A percentile compares a stretch with the other conserved stretches of the same genome.
These are phyloP conservation scores for Fragum whitleyi DNA, from an alignment of 2,888 invertebrate species.

Conservation along the genomic window DNA sequence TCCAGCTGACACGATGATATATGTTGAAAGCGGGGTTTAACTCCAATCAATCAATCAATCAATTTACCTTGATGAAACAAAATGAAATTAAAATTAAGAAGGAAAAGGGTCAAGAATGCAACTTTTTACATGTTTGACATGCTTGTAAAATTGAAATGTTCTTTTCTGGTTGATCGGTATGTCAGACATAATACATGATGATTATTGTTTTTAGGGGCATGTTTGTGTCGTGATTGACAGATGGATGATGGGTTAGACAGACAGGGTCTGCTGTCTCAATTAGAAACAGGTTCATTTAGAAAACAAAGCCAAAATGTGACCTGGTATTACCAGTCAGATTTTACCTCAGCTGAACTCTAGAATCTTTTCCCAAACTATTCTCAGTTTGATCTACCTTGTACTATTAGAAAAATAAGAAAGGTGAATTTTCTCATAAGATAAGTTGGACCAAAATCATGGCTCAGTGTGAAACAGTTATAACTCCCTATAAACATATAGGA, in stretches of 20 bases:
- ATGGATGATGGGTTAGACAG: constrained; percentile 18
- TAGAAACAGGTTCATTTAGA: constrained; percentile 12
- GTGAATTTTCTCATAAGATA: too few species aligned
- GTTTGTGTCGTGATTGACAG: constrained; percentile 22
- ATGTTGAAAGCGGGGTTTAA: too few species aligned
- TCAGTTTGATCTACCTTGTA: too few species aligned
- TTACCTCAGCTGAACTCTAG: neutral
- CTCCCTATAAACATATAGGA: too few species aligned
- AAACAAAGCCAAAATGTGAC: constrained; percentile 11
- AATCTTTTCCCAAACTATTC: neutral
- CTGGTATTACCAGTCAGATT: neutral
- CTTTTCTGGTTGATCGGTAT: neutral
- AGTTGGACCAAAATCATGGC: too few species aligned
- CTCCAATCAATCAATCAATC: too few species aligned
- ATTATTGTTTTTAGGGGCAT: constrained; percentile 11
- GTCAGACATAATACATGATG: neutral
- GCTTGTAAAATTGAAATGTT: constrained; percentile 13
- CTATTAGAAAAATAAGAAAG: too few species aligned
- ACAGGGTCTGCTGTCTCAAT: constrained; percentile 8
- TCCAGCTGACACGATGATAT: too few species aligned
- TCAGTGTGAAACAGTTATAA: too few species aligned
- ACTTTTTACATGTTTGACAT: constrained; percentile 4
- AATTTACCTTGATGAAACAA: too few species aligned
- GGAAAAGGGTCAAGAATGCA: neutral
- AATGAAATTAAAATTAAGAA: too few species aligned